phyloP scores from a whole-genome alignment of 2,888 invertebrate genomes.

The Coremacera marginata region DNA sequence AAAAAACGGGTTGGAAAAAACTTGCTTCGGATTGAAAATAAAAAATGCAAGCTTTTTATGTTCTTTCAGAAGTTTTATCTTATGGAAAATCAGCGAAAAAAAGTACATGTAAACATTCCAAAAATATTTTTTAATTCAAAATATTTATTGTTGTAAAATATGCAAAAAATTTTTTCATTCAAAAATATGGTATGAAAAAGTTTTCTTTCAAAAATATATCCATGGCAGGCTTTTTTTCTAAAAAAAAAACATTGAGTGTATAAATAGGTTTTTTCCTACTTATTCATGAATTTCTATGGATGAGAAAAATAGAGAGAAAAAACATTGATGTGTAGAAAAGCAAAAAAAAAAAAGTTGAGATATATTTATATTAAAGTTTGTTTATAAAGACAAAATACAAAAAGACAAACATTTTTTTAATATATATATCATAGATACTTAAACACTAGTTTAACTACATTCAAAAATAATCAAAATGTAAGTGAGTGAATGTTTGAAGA shows the following conservation, averaged over 20 bases:
- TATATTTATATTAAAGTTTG: not conserved
- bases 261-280: not conserved
- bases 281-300: conserved; percentile 3
- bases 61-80: no score
- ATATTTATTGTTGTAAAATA: conserved; percentile 41
- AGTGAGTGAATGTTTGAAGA: no score
- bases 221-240: conserved; percentile 18
- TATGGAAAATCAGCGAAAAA: conserved; percentile 45
- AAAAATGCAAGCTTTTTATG: conserved; percentile 35
- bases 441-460: not conserved
- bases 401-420: not conserved
- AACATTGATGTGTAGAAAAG: not conserved
- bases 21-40: not conserved
- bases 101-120: conserved; percentile 64
- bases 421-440: not conserved
- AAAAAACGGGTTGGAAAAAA: not conserved
- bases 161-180: conserved; percentile 38
- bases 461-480: no score
- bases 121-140: conserved; percentile 45
- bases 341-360: conserved; percentile 14
- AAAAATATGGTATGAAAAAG: conserved; percentile 35
- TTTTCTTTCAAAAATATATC: conserved; percentile 31
- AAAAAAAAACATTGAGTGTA: not conserved
- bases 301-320: conserved; percentile 8
- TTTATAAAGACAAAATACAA: conserved; percentile 12